phyloP scores from a whole-genome alignment of 2,113 vertebrate genomes.

The Rhinogobius similis region DNA sequence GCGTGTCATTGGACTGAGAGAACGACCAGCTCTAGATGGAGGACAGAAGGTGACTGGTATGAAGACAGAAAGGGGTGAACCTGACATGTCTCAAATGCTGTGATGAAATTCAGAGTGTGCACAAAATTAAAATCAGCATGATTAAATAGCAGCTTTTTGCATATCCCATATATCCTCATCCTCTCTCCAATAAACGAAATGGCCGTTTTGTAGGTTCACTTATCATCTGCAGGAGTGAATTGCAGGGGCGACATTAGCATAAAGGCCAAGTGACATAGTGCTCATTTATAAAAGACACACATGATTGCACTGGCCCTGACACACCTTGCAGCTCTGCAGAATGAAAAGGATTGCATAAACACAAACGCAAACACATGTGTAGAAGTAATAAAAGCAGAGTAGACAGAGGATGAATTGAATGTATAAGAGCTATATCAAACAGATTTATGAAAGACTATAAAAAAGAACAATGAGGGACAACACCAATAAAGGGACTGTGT shows the following conservation, averaged over 20 bases:
- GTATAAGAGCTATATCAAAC: too few relatives aligned
- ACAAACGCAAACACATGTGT: not conserved
- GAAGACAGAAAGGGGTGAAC: constrained; percentile 53
- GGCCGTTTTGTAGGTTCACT: constrained; percentile 62
- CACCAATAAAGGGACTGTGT: not conserved
- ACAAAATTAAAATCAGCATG: constrained; percentile 55
- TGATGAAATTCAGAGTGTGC: constrained; percentile 58
- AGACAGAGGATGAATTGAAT: too few relatives aligned
- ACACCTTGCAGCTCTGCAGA: constrained; percentile 32
- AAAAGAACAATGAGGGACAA: not conserved
- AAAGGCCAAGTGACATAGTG: constrained; percentile 50
- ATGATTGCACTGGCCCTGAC: constrained; percentile 45
- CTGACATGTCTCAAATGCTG: constrained; percentile 47
- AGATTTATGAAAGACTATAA: too few relatives aligned
- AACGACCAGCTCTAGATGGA: constrained; percentile 43
- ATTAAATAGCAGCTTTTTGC: constrained; percentile 48
- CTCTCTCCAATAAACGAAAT: constrained; percentile 50
- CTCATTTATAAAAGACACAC: constrained; percentile 44
- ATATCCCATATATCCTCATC: constrained; percentile 29
- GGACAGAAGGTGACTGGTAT: constrained; percentile 40
- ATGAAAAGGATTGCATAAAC: constrained; percentile 1
- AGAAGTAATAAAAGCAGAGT: not conserved
- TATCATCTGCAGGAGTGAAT: constrained; percentile 53
- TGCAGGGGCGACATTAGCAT: constrained; percentile 44
- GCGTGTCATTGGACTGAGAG: constrained; percentile 37